These are phyloP conservation scores for Lagopus leucura DNA, from an alignment of 2,113 vertebrate genomes.

Conservation along the genomic window DNA sequence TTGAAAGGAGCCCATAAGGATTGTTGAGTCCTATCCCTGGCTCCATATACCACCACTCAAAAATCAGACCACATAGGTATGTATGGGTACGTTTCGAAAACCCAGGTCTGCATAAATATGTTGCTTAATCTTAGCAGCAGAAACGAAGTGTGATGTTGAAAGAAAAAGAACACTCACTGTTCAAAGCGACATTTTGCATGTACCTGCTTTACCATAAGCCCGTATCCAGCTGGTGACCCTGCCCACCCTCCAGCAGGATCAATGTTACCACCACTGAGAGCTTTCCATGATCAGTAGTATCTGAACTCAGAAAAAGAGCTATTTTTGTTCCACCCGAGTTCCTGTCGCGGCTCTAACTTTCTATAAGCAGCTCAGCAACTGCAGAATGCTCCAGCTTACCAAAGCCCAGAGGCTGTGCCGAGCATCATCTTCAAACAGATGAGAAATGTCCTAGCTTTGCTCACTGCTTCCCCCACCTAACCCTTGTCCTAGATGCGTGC, in stretches of 20 bases:
- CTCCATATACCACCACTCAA: no score
- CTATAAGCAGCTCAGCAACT: not conserved
- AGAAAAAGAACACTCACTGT: not conserved
- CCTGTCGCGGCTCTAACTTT: not conserved
- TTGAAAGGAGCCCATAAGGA: no score
- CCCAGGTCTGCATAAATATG: not conserved
- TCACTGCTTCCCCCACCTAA: not conserved
- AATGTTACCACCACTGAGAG: not conserved
- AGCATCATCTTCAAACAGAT: not conserved
- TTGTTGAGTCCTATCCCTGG: no score
- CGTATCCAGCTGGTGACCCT: rapidly evolving
- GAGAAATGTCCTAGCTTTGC: not conserved
- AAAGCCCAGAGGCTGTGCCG: not conserved
- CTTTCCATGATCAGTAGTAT: not conserved
- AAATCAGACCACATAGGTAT: not conserved
- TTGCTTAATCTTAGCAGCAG: not conserved
- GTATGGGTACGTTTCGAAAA: no score
- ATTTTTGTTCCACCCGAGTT: not conserved
- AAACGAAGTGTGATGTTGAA: not conserved
- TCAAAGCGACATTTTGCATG: not conserved
- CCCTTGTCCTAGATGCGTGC: not conserved
- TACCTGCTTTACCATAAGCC: not conserved
- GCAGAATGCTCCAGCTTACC: not conserved
- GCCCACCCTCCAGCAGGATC: not conserved
- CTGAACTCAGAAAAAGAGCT: not conserved